Conservation (phyloP, 2,888 invertebrate species). For the Ophion costatus region DNA sequence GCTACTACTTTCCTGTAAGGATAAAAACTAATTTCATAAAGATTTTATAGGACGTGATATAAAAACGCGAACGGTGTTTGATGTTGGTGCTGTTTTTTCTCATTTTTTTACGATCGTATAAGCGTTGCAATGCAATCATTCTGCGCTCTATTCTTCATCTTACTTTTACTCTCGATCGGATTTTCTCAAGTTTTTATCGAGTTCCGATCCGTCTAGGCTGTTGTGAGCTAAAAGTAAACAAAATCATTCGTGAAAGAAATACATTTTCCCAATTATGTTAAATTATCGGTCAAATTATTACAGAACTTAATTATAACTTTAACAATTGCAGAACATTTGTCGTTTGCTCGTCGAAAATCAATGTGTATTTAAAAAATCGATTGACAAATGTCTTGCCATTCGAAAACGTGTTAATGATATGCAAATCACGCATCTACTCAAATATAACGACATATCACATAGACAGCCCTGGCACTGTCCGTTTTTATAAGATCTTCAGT, state of each 20-base stretch:
- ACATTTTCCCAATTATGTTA: neutral
- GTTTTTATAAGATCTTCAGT: too few relatives aligned
- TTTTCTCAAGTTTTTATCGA: conserved; percentile 8
- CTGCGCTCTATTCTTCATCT: neutral
- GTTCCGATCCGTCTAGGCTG: neutral
- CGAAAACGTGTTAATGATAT: too few relatives aligned
- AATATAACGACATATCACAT: too few relatives aligned
- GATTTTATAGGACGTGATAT: conserved; percentile 15
- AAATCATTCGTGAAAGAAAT: neutral
- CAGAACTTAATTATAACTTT: too few relatives aligned
- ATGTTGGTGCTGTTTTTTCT: too few relatives aligned
- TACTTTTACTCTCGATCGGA: conserved; percentile 8
- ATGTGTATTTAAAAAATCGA: too few relatives aligned
- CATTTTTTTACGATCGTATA: conserved; percentile 21
- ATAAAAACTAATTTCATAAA: conserved; percentile 15
- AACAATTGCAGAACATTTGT: too few relatives aligned
- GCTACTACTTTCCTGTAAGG: neutral
- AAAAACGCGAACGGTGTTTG: neutral
- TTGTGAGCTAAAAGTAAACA: neutral
- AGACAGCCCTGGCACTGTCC: too few relatives aligned
- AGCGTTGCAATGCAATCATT: conserved; percentile 7
- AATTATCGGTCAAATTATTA: too few relatives aligned
- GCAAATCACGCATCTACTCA: too few relatives aligned
- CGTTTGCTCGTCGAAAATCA: too few relatives aligned
- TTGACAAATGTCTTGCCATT: too few relatives aligned